Conservation (phyloP, 1,140 invertebrate species). For the Condylostylus longicornis region DNA sequence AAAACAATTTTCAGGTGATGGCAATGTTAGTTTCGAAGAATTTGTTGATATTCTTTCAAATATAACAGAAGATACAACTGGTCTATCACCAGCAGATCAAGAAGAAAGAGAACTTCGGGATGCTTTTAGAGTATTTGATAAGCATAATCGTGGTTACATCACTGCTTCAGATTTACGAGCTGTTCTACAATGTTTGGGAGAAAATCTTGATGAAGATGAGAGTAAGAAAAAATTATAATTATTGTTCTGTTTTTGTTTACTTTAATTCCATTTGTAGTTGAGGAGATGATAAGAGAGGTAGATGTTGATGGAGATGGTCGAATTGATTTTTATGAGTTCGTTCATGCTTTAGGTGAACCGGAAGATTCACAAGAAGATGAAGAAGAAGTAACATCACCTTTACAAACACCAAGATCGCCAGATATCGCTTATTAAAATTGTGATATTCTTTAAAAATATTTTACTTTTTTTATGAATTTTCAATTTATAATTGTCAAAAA, state of each 20-base stretch:
- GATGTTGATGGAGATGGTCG: constrained; percentile 78
- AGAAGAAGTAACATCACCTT: constrained; percentile 40
- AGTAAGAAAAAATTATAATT: constrained; percentile 35
- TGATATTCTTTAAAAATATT: no score
- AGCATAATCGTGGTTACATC: constrained; percentile 74
- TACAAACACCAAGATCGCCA: constrained; percentile 26
- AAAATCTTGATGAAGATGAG: constrained; percentile 72
- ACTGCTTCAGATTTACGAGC: constrained; percentile 69
- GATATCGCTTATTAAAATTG: no score
- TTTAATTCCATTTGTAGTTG: constrained; percentile 45
- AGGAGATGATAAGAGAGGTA: constrained; percentile 86
- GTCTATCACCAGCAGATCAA: constrained; percentile 45
- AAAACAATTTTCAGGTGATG: constrained; percentile 48
- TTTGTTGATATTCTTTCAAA: constrained; percentile 84
- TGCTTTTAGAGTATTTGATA: constrained; percentile 76
- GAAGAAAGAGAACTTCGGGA: constrained; percentile 75
- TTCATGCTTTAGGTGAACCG: constrained; percentile 65
- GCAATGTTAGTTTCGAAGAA: constrained; percentile 82
- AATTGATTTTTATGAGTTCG: constrained; percentile 82
- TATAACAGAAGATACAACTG: constrained; percentile 46
- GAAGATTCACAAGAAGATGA: constrained; percentile 66
- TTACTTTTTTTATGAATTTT: no score
- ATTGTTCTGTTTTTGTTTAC: constrained; percentile 6
- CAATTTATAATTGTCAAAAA: no score
- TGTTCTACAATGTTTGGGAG: constrained; percentile 68